Base-by-base conservation (phyloP, 2,888 invertebrate genomes). In the Ophioninae sp. region DNA sequence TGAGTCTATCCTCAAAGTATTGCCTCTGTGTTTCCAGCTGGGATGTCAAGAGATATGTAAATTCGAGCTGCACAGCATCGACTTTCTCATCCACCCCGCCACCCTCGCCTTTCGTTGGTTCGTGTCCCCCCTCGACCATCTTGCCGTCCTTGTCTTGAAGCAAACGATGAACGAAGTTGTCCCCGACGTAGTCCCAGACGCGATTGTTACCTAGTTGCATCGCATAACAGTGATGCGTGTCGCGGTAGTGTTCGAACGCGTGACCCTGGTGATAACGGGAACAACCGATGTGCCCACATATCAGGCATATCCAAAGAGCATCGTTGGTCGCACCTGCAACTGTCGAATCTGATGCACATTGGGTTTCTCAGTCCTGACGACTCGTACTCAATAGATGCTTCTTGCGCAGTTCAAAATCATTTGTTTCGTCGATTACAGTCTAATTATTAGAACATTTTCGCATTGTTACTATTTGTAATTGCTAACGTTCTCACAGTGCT, bases 131-230 rank as follows among this genome's bases (percentile, higher is more conserved):
- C 17, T 97, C 96, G 17, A 99, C 99, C 89, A 99, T 94, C 93
- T 99, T 99, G 30, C 99, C 99, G 94, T 99, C 99, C 94, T 99
- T 99, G 93, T 98, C 99, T 94, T 99, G 99, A 30, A 99, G 95
- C 59, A 99, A 94, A 17, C 99, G 95, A 93, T 99, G 99, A 8
- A 98, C 98, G 93, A 98, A 99, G 93, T 98, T 98, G 93, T 99
- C 98, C 87, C 99, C 99, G 74, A 99, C 99, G 92, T 99, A 99
- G 92, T 99, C 99, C 99, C 99, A 99, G 0, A 99, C 99, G 73
- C 98, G 94, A 91, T 99, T 98, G 65, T 98, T 98, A 0, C 99
- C 99, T 81, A 99, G 93, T 92, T 99, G 99, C 94, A 99, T 95
- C 6, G 99, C 98, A 91, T 98, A 99, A 21, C 99, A 99, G 93